phyloP scores from a whole-genome alignment of 2,888 invertebrate genomes.

The Erebia aethiops region DNA sequence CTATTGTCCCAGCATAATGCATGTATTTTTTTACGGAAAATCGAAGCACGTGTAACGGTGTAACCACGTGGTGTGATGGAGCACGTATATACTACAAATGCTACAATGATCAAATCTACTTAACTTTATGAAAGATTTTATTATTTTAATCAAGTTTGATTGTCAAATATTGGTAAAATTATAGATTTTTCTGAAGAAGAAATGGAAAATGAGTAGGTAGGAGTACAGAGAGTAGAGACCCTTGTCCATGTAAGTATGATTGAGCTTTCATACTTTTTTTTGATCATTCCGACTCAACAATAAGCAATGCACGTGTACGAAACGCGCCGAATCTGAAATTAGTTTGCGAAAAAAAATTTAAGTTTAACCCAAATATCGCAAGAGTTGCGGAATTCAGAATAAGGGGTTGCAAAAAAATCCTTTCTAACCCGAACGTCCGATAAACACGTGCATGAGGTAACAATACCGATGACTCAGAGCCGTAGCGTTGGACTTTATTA shows the following conservation, averaged over 20 bases:
- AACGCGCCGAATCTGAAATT: slow-evolving; percentile 52
- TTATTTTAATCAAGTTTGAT: no score
- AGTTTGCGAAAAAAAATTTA: slow-evolving; percentile 51
- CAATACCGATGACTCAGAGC: slow-evolving; percentile 78
- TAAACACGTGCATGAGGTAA: slow-evolving; percentile 76
- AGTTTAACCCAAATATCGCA: slow-evolving; percentile 76
- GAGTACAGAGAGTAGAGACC: background rate
- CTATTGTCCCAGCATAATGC: no score
- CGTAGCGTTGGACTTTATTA: slow-evolving; percentile 65
- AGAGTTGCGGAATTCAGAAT: slow-evolving; percentile 81
- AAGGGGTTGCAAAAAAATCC: slow-evolving; percentile 81
- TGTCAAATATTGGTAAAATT: background rate
- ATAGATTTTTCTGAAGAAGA: background rate
- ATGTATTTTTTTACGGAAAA: no score
- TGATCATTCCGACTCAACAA: slow-evolving; percentile 43
- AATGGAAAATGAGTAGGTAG: background rate
- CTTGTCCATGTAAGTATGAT: slow-evolving; percentile 24
- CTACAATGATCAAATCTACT: background rate
- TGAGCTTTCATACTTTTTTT: slow-evolving; percentile 23
- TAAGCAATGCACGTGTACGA: slow-evolving; percentile 55
- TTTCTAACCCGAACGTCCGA: slow-evolving; percentile 79
- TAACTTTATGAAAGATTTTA: no score
- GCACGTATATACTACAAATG: no score
- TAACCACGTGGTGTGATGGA: no score
- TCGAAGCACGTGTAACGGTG: no score